phyloP scores from a whole-genome alignment of 1,140 invertebrate species.

The Camponotus vicinus region DNA sequence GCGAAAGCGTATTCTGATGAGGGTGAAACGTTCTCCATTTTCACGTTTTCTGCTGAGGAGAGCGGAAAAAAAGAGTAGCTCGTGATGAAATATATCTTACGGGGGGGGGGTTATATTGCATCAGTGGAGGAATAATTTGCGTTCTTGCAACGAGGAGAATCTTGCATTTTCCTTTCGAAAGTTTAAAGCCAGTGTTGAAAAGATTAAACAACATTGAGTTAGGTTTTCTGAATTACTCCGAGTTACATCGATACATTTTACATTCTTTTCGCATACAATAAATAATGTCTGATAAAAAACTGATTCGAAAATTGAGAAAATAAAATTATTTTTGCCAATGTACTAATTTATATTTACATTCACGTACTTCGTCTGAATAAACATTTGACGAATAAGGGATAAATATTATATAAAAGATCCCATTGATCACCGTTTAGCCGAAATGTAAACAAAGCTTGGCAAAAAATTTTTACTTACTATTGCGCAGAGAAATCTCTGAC shows the following conservation, averaged over 20 bases:
- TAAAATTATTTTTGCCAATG: background rate
- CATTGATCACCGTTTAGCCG: background rate
- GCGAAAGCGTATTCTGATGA: conserved; percentile 40
- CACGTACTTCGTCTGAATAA: background rate
- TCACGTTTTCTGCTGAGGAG: conserved; percentile 22
- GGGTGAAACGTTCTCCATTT: conserved; percentile 18
- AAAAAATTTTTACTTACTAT: background rate
- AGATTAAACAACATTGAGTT: background rate
- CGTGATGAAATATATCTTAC: conserved; percentile 33
- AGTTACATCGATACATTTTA: background rate
- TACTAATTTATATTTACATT: background rate
- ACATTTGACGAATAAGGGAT: background rate
- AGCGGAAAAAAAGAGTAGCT: conserved; percentile 20
- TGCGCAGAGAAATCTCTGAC: background rate
- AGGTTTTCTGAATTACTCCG: background rate
- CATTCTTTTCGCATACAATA: background rate
- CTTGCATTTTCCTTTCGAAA: conserved; percentile 25
- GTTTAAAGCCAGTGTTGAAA: background rate
- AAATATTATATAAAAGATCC: background rate
- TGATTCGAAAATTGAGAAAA: background rate
- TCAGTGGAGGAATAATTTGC: conserved; percentile 8
- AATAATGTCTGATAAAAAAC: background rate
- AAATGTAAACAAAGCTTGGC: background rate
- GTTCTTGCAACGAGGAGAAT: conserved; percentile 15
- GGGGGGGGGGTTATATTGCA: background rate